Evolutionary conservation across 2,888 invertebrate genomes (phyloP).

Genomic region (Morpho achilles): DNA sequence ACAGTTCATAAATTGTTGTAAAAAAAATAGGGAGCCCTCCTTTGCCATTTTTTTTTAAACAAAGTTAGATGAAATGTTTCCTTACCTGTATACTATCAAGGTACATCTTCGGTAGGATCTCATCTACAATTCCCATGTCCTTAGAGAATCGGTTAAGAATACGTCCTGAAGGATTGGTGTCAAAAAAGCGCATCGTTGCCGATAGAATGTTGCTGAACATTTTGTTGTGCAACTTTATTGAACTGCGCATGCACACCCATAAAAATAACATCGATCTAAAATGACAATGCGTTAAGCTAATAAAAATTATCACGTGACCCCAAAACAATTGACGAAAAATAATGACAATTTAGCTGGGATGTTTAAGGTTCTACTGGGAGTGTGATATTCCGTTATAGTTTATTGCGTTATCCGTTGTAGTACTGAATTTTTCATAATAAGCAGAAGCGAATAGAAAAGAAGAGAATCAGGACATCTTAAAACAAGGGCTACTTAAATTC

Average conservation of each 20-base stretch:
- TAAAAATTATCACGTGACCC: too few species aligned
- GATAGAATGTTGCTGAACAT: constrained; percentile 88
- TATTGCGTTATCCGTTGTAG: too few species aligned
- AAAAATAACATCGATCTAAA: constrained; percentile 84
- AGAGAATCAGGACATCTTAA: too few species aligned
- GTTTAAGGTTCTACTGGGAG: too few species aligned
- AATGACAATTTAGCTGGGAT: too few species aligned
- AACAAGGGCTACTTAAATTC: too few species aligned
- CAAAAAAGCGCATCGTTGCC: constrained; percentile 90
- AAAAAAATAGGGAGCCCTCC: too few species aligned
- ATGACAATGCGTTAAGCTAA: constrained; percentile 13
- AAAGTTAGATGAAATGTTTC: background rate
- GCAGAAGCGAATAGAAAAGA: too few species aligned
- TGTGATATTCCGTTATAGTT: too few species aligned
- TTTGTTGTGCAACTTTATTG: constrained; percentile 85
- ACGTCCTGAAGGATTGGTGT: constrained; percentile 89
- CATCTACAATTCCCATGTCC: constrained; percentile 89
- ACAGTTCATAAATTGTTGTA: background rate
- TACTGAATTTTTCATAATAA: too few species aligned
- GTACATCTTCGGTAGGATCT: constrained; percentile 82
- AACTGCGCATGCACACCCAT: constrained; percentile 86
- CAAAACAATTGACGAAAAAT: too few species aligned
- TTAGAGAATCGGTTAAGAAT: constrained; percentile 92
- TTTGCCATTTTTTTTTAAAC: background rate
- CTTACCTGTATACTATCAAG: constrained; percentile 82